Evolutionary conservation across 2,797 vertebrate species (phyloP).

Genomic region (Chelon auratus): DNA sequence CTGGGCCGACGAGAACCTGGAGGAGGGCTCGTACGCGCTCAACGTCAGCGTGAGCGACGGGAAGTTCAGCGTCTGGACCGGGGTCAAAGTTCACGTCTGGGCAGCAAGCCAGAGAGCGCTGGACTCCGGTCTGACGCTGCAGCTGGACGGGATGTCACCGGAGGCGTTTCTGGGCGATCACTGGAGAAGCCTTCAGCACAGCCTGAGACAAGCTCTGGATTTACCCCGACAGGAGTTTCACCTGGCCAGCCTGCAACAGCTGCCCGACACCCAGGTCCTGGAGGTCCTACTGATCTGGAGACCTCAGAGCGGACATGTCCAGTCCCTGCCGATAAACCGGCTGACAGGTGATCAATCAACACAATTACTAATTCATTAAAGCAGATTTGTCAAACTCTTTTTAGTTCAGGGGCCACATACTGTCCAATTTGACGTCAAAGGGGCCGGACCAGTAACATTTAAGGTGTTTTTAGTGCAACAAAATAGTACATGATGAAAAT

Average conservation of each 20-base stretch:
- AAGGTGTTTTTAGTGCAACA: no score
- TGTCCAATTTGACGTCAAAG: background rate
- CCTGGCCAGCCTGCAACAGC: constrained; percentile 93
- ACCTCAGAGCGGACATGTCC: constrained; percentile 68
- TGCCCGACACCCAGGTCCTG: constrained; percentile 76
- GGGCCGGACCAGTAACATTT: no score
- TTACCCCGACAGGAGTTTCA: constrained; percentile 87
- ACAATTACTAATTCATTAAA: background rate
- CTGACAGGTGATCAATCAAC: constrained; percentile 72
- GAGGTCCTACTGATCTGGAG: constrained; percentile 90
- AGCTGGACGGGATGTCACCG: constrained; percentile 85
- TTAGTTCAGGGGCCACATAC: background rate
- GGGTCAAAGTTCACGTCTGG: constrained; percentile 89
- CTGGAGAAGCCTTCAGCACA: constrained; percentile 93
- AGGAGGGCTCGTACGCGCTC: constrained; percentile 88
- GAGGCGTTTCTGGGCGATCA: constrained; percentile 95
- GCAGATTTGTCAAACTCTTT: background rate
- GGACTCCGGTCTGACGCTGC: constrained; percentile 88
- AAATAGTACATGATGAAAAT: no score
- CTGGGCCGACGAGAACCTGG: constrained; percentile 85
- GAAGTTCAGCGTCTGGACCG: constrained; percentile 85
- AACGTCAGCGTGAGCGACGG: constrained; percentile 94
- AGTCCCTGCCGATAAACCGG: constrained; percentile 77
- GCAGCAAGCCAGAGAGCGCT: constrained; percentile 82
- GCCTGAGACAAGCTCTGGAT: constrained; percentile 84